Conservation (phyloP, 2,888 invertebrate species). For the Tiphia femorata region DNA sequence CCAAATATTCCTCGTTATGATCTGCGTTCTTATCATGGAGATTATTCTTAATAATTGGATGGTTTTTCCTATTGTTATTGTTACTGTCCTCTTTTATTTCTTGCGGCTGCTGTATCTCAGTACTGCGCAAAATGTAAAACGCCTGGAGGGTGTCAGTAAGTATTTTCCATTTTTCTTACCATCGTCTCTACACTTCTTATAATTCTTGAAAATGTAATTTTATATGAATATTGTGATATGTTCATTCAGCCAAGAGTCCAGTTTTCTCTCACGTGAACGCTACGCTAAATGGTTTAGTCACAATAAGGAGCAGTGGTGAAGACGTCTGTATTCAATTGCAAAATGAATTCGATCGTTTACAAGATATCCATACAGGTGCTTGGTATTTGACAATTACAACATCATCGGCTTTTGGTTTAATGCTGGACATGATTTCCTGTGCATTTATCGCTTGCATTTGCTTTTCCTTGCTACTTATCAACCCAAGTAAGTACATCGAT, state of each 20-base stretch:
- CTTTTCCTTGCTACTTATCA: conserved; percentile 74
- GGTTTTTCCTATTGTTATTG: conserved; percentile 74
- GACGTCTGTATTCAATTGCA: conserved; percentile 76
- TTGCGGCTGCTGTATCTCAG: conserved; percentile 76
- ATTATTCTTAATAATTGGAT: conserved; percentile 76
- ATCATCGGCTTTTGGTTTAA: conserved; percentile 79
- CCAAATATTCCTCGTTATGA: conserved; percentile 69
- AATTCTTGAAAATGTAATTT: neutral
- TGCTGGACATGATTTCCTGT: conserved; percentile 80
- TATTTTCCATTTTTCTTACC: conserved; percentile 4
- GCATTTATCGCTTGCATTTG: conserved; percentile 77
- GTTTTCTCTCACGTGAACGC: conserved; percentile 92
- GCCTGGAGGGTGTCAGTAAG: conserved; percentile 72
- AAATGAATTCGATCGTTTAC: conserved; percentile 79
- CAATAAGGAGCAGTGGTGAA: conserved; percentile 85
- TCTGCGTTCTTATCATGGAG: conserved; percentile 70
- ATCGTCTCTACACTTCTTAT: neutral
- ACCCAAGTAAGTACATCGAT: conserved; percentile 70
- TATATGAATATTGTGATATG: neutral
- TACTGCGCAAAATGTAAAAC: conserved; percentile 80
- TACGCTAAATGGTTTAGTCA: conserved; percentile 86
- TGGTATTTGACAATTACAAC: conserved; percentile 78
- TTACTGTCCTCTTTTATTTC: conserved; percentile 75
- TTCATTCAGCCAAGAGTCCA: conserved; percentile 78
- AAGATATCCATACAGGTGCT: conserved; percentile 79